A percentile compares a stretch with the other conserved stretches of the same genome.
These are phyloP conservation scores for Meandrina meandrites DNA, from an alignment of 92 coral and sea anemone genomes.

Conservation along the genomic window DNA sequence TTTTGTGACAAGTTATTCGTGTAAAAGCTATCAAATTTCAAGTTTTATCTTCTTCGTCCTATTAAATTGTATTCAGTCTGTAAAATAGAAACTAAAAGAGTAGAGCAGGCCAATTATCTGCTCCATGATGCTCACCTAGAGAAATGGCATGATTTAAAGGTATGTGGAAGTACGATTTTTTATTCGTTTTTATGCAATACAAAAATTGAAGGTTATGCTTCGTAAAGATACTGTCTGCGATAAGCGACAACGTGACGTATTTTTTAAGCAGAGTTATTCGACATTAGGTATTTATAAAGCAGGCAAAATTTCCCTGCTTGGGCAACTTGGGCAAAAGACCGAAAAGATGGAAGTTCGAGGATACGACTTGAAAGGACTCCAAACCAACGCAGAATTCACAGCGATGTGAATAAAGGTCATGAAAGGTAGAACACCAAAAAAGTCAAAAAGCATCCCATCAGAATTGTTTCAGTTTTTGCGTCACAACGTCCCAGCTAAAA, in stretches of 20 bases:
- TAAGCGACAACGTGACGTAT: background rate
- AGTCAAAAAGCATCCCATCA: background rate
- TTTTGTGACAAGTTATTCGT: background rate
- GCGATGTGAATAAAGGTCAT: background rate
- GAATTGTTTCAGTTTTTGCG: background rate
- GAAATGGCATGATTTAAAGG: background rate
- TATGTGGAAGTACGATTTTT: background rate
- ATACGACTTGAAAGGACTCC: background rate
- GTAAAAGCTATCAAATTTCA: background rate
- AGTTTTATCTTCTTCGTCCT: background rate
- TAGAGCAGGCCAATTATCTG: background rate
- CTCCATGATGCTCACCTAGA: background rate
- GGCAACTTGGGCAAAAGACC: too few species aligned
- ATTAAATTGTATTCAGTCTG: background rate
- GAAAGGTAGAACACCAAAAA: too few species aligned
- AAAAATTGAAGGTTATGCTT: background rate
- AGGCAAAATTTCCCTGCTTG: background rate
- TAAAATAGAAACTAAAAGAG: background rate
- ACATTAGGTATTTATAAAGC: background rate
- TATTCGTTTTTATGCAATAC: background rate
- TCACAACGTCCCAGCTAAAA: background rate
- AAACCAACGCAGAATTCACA: background rate
- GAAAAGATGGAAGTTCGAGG: background rate
- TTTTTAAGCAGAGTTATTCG: background rate
- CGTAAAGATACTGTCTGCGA: background rate